A percentile compares a stretch with the other conserved stretches of the same genome.
These are phyloP conservation scores for Syritta pipiens DNA, from an alignment of 2,888 invertebrate genomes.

Conservation along the genomic window DNA sequence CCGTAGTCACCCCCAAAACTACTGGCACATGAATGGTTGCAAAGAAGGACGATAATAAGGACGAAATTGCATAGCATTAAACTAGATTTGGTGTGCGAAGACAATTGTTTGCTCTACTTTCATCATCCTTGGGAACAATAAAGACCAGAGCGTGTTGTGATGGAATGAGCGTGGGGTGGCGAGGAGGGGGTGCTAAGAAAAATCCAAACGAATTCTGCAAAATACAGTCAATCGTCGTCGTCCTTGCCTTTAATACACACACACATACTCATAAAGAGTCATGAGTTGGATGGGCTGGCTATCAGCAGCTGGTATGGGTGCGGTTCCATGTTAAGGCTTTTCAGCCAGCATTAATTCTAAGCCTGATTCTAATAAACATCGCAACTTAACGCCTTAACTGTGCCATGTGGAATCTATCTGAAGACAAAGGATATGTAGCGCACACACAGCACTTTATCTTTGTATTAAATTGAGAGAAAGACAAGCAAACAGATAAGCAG, in stretches of 20 bases:
- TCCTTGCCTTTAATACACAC: conserved; percentile 18
- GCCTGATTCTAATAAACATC: conserved; percentile 64
- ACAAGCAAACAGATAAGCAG: conserved; percentile 36
- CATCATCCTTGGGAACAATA: conserved; percentile 36
- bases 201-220: conserved; percentile 15
- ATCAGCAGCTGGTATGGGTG: conserved; percentile 26
- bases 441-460: conserved; percentile 49
- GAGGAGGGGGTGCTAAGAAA: neutral
- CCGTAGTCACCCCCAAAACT: neutral
- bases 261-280: neutral
- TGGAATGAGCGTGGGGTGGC: too few relatives aligned
- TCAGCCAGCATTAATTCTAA: conserved; percentile 61
- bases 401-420: conserved; percentile 38
- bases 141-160: too few relatives aligned
- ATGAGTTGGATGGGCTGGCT: conserved; percentile 3
- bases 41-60: conserved; percentile 53
- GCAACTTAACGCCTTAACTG: conserved; percentile 60
- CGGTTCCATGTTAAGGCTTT: conserved; percentile 43
- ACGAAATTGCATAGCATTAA: conserved; percentile 65
- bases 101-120: conserved; percentile 55
- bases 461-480: conserved; percentile 44
- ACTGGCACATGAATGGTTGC: conserved; percentile 3
- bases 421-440: conserved; percentile 36
- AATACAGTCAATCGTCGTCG: conserved; percentile 32
- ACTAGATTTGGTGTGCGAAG: conserved; percentile 59